Evolutionary conservation across 2,797 vertebrate species (phyloP).

Genomic region (Diceros bicornis): DNA sequence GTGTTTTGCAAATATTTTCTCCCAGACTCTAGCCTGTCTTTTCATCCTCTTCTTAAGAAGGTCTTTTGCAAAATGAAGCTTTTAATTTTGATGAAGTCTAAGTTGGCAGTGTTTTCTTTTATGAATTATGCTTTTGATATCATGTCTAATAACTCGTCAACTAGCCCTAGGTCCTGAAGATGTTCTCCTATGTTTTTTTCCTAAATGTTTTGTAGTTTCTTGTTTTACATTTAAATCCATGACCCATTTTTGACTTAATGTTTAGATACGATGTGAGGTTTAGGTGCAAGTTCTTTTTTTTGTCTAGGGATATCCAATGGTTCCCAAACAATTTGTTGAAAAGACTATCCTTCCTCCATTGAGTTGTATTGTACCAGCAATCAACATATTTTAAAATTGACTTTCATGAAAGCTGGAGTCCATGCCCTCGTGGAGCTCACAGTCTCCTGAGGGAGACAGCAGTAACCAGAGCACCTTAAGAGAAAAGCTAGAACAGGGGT

Average conservation of each 20-base stretch:
- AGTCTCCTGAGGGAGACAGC: not conserved
- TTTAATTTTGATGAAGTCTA: not conserved
- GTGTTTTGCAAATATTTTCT: not conserved
- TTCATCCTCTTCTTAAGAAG: not conserved
- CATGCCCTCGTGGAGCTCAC: not conserved
- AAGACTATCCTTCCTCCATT: not conserved
- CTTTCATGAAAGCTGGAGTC: not conserved
- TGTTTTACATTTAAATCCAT: constrained; percentile 14
- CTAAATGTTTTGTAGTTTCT: not conserved
- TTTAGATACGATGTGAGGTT: not conserved
- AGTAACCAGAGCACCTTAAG: not conserved
- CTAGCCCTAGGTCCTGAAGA: not conserved
- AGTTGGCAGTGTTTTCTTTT: not conserved
- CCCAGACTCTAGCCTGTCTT: not conserved
- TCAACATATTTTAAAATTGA: not conserved
- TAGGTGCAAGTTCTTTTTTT: not conserved
- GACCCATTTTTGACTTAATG: not conserved
- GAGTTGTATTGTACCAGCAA: not conserved
- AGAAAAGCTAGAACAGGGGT: not conserved
- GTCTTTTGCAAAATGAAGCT: not conserved
- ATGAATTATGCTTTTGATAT: not conserved
- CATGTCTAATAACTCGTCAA: not conserved
- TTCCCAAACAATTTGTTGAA: not conserved
- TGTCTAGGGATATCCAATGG: not conserved
- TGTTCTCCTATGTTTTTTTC: not conserved